Conservation (phyloP, 2,797 vertebrate species). For the Poecile montanus region DNA sequence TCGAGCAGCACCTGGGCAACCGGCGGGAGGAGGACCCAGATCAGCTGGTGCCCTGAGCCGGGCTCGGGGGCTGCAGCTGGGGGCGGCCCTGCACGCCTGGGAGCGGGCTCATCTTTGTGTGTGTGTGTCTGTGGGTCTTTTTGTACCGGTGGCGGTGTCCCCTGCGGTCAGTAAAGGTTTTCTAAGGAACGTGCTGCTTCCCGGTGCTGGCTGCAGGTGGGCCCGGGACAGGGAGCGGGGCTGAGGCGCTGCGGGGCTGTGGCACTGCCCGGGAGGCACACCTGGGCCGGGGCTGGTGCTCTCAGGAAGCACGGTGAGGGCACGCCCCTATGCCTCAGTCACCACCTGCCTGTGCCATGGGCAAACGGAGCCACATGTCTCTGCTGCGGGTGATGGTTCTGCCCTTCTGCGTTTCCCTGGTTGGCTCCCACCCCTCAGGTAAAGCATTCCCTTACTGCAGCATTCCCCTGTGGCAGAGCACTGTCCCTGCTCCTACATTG, state of each 20-base stretch:
- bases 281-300: accelerated
- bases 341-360: accelerated
- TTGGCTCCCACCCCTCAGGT: not conserved
- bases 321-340: too few relatives aligned
- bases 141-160: not conserved
- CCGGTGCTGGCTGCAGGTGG: not conserved
- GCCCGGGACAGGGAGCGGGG: accelerated
- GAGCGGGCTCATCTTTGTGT: too few relatives aligned
- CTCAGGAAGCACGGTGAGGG: accelerated
- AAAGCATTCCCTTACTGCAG: not conserved
- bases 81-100: not conserved
- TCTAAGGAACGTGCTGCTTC: not conserved
- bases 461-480: not conserved
- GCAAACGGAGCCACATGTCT: accelerated
- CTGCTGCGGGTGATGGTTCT: not conserved
- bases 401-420: not conserved
- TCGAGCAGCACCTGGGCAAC: conserved; percentile 85
- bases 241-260: not conserved
- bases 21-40: conserved; percentile 84
- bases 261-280: not conserved
- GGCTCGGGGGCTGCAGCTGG: not conserved
- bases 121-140: not conserved
- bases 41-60: conserved; percentile 78
- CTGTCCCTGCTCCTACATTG: accelerated
- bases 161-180: not conserved